These are phyloP conservation scores for Neelides sp. DNA, from an alignment of 1,140 invertebrate genomes.

Conservation along the genomic window DNA sequence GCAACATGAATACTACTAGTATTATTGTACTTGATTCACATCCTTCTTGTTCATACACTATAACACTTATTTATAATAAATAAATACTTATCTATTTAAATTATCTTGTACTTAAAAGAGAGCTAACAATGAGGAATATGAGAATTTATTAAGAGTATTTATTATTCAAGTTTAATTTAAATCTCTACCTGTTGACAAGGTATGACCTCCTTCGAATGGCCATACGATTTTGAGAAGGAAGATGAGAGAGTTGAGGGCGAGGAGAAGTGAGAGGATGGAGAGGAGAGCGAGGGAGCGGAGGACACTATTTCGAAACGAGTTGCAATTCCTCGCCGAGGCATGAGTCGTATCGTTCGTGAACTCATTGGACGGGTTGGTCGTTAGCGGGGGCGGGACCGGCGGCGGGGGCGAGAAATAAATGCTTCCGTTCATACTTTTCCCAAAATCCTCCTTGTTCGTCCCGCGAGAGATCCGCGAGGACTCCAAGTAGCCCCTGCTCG, in stretches of 20 bases:
- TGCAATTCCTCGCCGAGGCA: neutral
- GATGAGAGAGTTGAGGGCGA: constrained; percentile 28
- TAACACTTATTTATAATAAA: too few species aligned
- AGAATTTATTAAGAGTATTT: too few species aligned
- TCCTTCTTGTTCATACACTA: too few species aligned
- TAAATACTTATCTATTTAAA: too few species aligned
- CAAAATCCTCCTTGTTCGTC: constrained; percentile 3
- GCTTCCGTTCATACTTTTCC: constrained; percentile 22
- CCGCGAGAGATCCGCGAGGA: constrained; percentile 22
- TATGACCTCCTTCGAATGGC: constrained; percentile 12
- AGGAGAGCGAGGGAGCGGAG: constrained; percentile 26
- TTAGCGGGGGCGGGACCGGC: constrained; percentile 18
- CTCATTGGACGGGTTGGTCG: constrained; percentile 15
- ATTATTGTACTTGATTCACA: too few species aligned
- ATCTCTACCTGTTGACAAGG: neutral
- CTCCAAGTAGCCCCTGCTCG: constrained; percentile 23
- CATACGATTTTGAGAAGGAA: constrained; percentile 28
- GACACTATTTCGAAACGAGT: constrained; percentile 24
- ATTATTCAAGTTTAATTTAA: too few species aligned
- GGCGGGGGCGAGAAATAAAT: constrained; percentile 26
- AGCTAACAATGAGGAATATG: too few species aligned
- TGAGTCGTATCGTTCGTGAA: neutral
- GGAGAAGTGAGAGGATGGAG: constrained; percentile 27
- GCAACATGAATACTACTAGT: too few species aligned
- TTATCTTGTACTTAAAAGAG: too few species aligned